These are phyloP conservation scores for Scolopax rusticola DNA, from an alignment of 2,797 vertebrate genomes.

Conservation along the genomic window DNA sequence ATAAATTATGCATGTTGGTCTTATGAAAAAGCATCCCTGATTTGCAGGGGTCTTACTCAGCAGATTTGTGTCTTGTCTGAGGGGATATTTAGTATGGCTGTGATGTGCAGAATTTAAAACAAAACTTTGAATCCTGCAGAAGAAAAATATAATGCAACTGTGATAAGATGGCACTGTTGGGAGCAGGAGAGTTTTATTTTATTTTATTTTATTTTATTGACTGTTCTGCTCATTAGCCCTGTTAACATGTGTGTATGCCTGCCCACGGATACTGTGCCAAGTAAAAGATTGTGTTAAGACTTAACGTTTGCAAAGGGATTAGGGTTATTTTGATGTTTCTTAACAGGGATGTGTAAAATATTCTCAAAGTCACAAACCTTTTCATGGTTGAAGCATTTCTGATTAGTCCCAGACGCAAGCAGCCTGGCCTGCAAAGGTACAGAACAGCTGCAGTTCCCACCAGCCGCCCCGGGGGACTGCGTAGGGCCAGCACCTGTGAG, in stretches of 20 bases:
- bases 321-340: slow-evolving; percentile 52
- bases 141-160: slow-evolving; percentile 72
- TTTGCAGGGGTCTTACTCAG: slow-evolving; percentile 86
- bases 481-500: neutral
- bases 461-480: neutral
- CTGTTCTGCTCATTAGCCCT: slow-evolving; percentile 60
- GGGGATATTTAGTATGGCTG: slow-evolving; percentile 85
- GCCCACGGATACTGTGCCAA: slow-evolving; percentile 42
- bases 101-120: slow-evolving; percentile 86
- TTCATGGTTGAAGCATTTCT: slow-evolving; percentile 53
- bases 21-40: slow-evolving; percentile 84
- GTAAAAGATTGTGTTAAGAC: slow-evolving; percentile 61
- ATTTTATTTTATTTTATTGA: slow-evolving; percentile 65
- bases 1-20: slow-evolving; percentile 87
- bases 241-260: neutral
- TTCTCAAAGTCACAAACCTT: slow-evolving; percentile 61
- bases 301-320: slow-evolving; percentile 65
- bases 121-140: slow-evolving; percentile 79
- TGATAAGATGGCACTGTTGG: slow-evolving; percentile 49
- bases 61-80: slow-evolving; percentile 83
- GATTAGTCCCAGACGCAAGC: slow-evolving; percentile 35
- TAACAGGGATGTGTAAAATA: slow-evolving; percentile 54
- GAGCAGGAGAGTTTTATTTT: slow-evolving; percentile 13
- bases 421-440: neutral
- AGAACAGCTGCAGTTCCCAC: neutral